Evolutionary conservation across 2,113 vertebrate species (phyloP).

Genomic region (Rhagologus leucostigma): DNA sequence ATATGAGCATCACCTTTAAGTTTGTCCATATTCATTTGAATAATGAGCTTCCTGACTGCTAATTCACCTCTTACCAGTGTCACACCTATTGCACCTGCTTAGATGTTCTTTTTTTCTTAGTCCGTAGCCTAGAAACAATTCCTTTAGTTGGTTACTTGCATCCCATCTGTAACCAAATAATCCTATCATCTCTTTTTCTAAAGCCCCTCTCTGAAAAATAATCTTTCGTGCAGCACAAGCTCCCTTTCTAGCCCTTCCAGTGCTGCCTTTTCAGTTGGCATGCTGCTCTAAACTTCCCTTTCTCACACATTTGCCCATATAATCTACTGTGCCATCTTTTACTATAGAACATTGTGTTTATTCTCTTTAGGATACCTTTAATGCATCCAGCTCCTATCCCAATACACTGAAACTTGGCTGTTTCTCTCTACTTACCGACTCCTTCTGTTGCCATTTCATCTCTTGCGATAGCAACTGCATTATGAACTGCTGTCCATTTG

Average conservation of each 20-base stretch:
- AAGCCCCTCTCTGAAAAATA: neutral
- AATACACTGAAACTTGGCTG: neutral
- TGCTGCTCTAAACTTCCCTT: neutral
- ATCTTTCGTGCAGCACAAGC: neutral
- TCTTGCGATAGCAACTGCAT: neutral
- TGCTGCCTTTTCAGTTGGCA: neutral
- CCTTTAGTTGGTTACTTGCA: neutral
- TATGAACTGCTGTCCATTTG: neutral
- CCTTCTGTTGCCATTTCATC: neutral
- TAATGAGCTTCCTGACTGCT: slow-evolving; percentile 11
- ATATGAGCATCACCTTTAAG: neutral
- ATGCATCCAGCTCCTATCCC: neutral
- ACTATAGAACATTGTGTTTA: neutral
- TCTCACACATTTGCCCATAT: neutral
- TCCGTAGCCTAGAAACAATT: neutral
- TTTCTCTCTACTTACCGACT: neutral
- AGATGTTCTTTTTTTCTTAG: neutral
- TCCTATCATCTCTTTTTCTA: neutral
- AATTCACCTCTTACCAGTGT: neutral
- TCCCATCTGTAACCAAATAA: neutral
- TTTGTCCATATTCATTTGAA: neutral
- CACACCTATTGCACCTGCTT: neutral
- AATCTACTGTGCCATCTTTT: neutral
- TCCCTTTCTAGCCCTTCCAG: neutral
- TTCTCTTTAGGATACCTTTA: neutral